Evolutionary conservation across 2,888 invertebrate genomes (phyloP), one percentile per base, ranked within the genome.

Genomic region (Tillus elongatus): DNA sequence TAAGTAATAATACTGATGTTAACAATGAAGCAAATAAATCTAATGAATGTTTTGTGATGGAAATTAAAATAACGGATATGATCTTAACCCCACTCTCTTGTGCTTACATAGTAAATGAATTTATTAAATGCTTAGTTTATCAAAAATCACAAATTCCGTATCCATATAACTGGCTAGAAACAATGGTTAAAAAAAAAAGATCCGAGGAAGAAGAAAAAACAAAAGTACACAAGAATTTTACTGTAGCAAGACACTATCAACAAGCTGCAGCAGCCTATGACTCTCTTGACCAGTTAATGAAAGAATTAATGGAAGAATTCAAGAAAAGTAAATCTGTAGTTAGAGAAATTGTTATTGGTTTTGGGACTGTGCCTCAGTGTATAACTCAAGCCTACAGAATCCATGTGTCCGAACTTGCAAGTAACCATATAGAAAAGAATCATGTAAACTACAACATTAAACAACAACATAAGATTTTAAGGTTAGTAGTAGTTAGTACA

Each of bases 111-210:
- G 61, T 75, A 32, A 71, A 69, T 13, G 75, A 75, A 61, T 51
- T 75, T 41, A 61, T 75, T 30, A 75, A 74, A 56, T 71, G 70
- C 47, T 58, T 75, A 29, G 61, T 68, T 0, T 74, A 73, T 61
- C 74, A 75, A 55, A 70, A 72, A 54, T 58, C 71, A 26, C 75
- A 61, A 52, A 60, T 61, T 35, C 61, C 61, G 9, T 61, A 58
- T 39, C 53, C 60, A 3, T 61, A 56, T 37, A 48, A 35, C 41
- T 56, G 55, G 53, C 38, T 61, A 30, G 54, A 56, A 43, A 48
- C 37, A 8, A 45, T 54, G n/a, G 46, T 60, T 3, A 50, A 49
- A 28, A 55, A 53, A 33, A 56, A 53, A 42, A 41, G 57, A 30
- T 31, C 34, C 28, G 28, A 13, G 9, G 40, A 44, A 12, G 37